Evolutionary conservation across 2,113 vertebrate genomes (phyloP), one percentile per base, ranked within the genome.

Genomic region (Mesembrinibis cayennensis): DNA sequence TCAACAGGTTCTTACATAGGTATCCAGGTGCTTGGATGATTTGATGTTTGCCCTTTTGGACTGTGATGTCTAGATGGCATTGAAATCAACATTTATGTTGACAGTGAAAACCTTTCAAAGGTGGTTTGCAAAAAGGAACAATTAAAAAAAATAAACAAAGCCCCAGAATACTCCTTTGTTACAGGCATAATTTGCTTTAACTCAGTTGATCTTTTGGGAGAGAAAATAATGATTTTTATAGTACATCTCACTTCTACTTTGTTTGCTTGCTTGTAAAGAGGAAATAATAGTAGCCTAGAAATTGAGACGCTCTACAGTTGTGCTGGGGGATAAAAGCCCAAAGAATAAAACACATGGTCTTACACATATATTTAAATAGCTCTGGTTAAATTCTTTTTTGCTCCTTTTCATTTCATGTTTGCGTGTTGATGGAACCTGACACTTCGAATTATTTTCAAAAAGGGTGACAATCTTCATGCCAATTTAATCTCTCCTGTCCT

Each of bases 31-130:
- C 49, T 65, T 87, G 20, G 34, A 45, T 53, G 18, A 34, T 90
- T 85, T 94, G 61, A 52, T 91, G 56, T 78, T 94, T 97, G 45
- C 40, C 69, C 17, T 84, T 93, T 79, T 92, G 69, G 34, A 92
- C 27, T 84, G 55, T 91, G 72, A 82, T 67, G 40, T 91, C 45
- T 17, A 14, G 36, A 44, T 71, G 27, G 26, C 26, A n/a, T 65
- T 74, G 27, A 82, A 91, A 73, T 80, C 15, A 73, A n/a, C 13
- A 13, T 47, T 44, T 71, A 44, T 62, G 30, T 96, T 92, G 32
- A 45, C 82, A 70, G 55, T 90, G 67, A 83, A 81, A 72, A 89
- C 50, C n/a, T 85, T 79, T 86, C 65, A 32, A 58, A 94, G 59
- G 52, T 90, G 20, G 8, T 23, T 94, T 81, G 7, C 30, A 72